Base-by-base conservation (phyloP, 2,113 vertebrate genomes). In the Aleadryas rufinucha region DNA sequence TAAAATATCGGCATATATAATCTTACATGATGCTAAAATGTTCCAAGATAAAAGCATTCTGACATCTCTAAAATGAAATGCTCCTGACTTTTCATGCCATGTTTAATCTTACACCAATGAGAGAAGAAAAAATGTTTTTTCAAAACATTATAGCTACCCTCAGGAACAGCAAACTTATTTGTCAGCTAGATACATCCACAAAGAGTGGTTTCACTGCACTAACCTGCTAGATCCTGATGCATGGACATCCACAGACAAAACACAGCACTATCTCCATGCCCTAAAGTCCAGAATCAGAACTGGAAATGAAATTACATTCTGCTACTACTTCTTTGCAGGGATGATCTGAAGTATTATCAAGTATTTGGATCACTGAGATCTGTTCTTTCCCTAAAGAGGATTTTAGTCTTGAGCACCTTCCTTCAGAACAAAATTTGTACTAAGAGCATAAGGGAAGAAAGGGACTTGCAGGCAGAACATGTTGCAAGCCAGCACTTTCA, bases 41-140 rank as follows among this genome's bases (percentile, higher is more conserved):
- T 69, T 88, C 33, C 42, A 86, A 78, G 35, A 84, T 63, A 83
- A 95, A 95, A 90, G 68, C 68, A 63, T 78, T 95, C 72, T 81
- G 76, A 90, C 54, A 74, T 70, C 15, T 70, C 64, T 75, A 81
- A 94, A 95, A 86, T 66, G 13, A 95, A 81, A 19, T 15, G 41
- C 66, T 92, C 84, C 47, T 84, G 42, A 77, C 42, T 95, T 77
- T 42, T 83, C 35, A 63, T 41, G 42, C 52, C 53, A 57, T 20
- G 13, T 84, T 95, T 76, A 59, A 85, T 81, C 84, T 80, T 53
- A 59, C 9, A 76, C 8, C 27, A 79, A 63, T 7, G 5, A 80
- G 21, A 39, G 21, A 41, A 63, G 35, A 15, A 49, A 75, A 87
- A 26, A 5, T 14, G 2, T 18, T 64, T 50, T 68, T 37, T 57